These are phyloP conservation scores for Harlomillsia oculata DNA, from an alignment of 1,140 invertebrate genomes.

Conservation along the genomic window DNA sequence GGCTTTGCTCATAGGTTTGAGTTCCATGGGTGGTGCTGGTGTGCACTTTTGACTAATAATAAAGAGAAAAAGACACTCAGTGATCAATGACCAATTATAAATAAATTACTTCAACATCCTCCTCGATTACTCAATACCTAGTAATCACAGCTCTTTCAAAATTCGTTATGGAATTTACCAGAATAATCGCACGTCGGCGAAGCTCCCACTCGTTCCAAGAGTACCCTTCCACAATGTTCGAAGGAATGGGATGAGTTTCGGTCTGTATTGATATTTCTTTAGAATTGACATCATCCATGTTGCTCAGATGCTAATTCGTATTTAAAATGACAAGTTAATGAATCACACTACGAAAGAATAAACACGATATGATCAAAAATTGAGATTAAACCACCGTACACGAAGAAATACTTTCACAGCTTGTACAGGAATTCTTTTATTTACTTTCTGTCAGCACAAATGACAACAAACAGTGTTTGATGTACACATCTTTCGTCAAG, in stretches of 20 bases:
- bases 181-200: conserved; percentile 54
- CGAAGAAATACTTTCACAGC: neutral
- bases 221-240: conserved; percentile 42
- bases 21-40: conserved; percentile 50
- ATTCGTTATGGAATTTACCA: conserved; percentile 44
- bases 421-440: too few relatives aligned
- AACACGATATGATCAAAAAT: neutral
- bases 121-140: neutral
- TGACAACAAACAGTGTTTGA: too few relatives aligned
- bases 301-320: conserved; percentile 8
- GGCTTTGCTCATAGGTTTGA: conserved; percentile 43
- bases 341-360: too few relatives aligned
- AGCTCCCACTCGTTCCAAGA: conserved; percentile 68
- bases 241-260: conserved; percentile 20
- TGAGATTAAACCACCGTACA: neutral
- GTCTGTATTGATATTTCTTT: conserved; percentile 15
- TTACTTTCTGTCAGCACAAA: too few relatives aligned
- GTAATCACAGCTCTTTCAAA: conserved; percentile 39
- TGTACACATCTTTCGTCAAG: too few relatives aligned
- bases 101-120: too few relatives aligned
- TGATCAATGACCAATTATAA: too few relatives aligned
- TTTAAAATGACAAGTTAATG: neutral
- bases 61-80: neutral
- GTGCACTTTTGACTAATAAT: conserved; percentile 42
- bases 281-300: conserved; percentile 7